Conservation (phyloP, 2,113 vertebrate species). For the Podarcis cretensis region DNA sequence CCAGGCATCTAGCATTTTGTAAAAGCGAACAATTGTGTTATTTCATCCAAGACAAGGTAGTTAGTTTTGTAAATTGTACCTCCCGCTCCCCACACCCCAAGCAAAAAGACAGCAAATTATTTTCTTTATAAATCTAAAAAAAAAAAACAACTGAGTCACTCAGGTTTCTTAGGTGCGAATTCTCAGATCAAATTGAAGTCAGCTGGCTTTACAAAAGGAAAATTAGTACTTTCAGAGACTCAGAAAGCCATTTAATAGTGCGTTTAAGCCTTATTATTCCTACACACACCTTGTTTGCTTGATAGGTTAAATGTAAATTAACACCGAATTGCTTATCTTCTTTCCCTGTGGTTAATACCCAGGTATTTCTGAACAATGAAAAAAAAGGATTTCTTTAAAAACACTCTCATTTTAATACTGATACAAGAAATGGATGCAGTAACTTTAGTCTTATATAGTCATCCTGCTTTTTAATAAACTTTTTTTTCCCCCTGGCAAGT, state of each 20-base stretch:
- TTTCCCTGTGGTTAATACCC: slow-evolving; percentile 2
- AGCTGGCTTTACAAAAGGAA: slow-evolving; percentile 34
- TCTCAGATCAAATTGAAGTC: neutral
- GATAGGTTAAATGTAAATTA: slow-evolving; percentile 11
- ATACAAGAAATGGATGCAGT: slow-evolving; percentile 1
- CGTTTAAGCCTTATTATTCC: slow-evolving; percentile 20
- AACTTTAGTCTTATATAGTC: neutral
- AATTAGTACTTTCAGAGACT: slow-evolving; percentile 33
- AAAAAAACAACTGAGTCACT: neutral
- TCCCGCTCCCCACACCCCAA: slow-evolving; percentile 23
- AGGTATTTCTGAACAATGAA: slow-evolving; percentile 7
- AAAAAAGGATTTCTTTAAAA: slow-evolving; percentile 3
- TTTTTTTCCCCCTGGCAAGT: slow-evolving; percentile 35
- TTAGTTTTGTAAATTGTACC: neutral
- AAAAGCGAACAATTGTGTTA: slow-evolving; percentile 39
- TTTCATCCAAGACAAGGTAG: slow-evolving; percentile 20
- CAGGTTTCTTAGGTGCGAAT: slow-evolving; percentile 5
- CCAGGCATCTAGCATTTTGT: slow-evolving; percentile 26
- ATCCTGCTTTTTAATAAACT: slow-evolving; percentile 19
- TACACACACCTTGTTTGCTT: slow-evolving; percentile 6
- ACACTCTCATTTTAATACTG: slow-evolving; percentile 24
- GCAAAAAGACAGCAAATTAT: slow-evolving; percentile 14
- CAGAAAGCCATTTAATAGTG: slow-evolving; percentile 34
- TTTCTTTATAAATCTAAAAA: slow-evolving; percentile 21
- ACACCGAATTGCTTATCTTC: slow-evolving; percentile 11